Base-by-base conservation (phyloP, 2,888 invertebrate species). In the Amorpha juglandis region DNA sequence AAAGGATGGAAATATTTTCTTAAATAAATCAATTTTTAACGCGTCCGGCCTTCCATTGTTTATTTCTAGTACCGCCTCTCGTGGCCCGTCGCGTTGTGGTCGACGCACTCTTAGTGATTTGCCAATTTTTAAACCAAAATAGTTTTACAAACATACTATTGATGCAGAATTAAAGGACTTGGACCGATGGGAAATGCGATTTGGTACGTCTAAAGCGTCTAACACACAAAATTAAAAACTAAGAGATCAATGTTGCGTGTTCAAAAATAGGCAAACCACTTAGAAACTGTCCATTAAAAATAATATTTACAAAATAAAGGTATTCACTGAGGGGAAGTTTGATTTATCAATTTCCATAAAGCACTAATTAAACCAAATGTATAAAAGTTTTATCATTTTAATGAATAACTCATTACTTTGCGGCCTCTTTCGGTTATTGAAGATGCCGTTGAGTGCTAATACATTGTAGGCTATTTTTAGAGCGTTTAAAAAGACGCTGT, bases 261-360 rank as follows among this genome's bases (percentile, higher is more conserved):
- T 84, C 80, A 81, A 84, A 84, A 85, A 84, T 78, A 73, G 84
- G 84, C 85, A 85, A 85, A 84, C 77, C 85, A 84, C 83, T 72
- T 67, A 69, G 58, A 58, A 42, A 58, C 19, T 58, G 42, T 58
- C 38, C 67, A 55, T 70, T 71, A 69, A 68, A 74, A 69, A 64
- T 67, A 35, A 72, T 73, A 77, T 78, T 70, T 73, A 78, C 72
- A 77, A 67, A 73, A 62, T 70, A 63, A 64, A 48, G 8, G n/a
- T 55, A 42, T 42, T 42, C 58, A 58, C 58, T 58, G 58, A 42
- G 11, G 1, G n/a, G 38, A 16, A 19, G 58, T 63, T 35, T 63
- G 33, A 1, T 63, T 48, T 27, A 64, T 27, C 42, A 42, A 45
- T 27, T 19, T 38, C 55, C 38, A 38, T 6, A n/a, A 12, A 33